Evolutionary conservation across 1,140 invertebrate genomes (phyloP), one percentile per base, ranked within the genome.

Genomic region (Drosophila fuyamai): DNA sequence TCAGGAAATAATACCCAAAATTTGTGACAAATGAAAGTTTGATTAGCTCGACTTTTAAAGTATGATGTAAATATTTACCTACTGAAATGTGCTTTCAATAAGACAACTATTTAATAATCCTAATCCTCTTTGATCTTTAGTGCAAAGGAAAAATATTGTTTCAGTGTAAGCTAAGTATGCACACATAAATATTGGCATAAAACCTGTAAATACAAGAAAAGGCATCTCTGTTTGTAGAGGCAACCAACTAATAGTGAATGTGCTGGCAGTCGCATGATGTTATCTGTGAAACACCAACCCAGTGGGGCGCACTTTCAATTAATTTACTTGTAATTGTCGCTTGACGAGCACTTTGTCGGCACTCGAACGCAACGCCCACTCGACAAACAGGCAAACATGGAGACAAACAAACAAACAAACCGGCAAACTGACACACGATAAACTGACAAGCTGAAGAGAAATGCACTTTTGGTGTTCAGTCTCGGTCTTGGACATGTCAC

Each of bases 291-390:
- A n/a, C n/a, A n/a, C 27, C 14, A n/a, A 18, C 27, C 35, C 41
- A 36, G 40, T 12, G 66, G 56, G 41, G 56, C 57, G 61, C 65
- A 84, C 81, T 66, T 78, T 86, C 65, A 86, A 86, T 86, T 86
- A 86, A 88, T 88, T 86, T 76, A 79, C 79, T 82, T 86, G 82
- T 86, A 88, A 88, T 88, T 86, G 83, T 88, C 65, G 67, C 68
- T 86, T 86, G 82, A 85, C 79, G 75, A 85, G 83, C 82, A 82
- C 82, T 85, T 85, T 85, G 82, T 82, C 79, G 82, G 82, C 79
- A 82, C 71, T 83, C 59, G 76, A 55, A 50, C 66, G 67, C 50
- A 77, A 76, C 79, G 61, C 79, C 74, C 74, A 81, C 79, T 67
- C 50, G 18, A 46, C 38, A 63, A 36, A 35, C 44, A 60, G 67